Evolutionary conservation across 2,888 invertebrate genomes (phyloP), one percentile per base, ranked within the genome.

Genomic region (Cryptosula pallasiana): DNA sequence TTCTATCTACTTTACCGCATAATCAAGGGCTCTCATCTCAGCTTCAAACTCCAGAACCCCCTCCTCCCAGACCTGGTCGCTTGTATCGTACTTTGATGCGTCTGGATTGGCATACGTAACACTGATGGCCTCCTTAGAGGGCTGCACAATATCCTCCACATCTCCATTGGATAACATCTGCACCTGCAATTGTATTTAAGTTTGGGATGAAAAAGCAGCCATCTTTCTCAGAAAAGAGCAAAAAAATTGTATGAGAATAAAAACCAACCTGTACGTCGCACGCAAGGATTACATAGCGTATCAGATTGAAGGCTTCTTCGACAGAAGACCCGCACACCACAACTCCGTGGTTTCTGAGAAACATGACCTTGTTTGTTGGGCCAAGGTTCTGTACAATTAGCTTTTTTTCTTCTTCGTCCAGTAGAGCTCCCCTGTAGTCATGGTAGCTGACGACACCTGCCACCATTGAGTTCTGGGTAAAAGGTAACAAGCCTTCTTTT

Each of bases 41-140:
- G 94, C 95, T 83, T 98, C 98, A 85, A 95, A 98, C 86, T 97
- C 96, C 76, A 95, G 90, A 76, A 95, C 94, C 45, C 95, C 95
- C 45, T 93, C 91, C 82, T 93, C 90, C 94, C 95, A 97, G 76
- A 89, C 89, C 69, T n/a, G n/a, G n/a, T n/a, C n/a, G n/a, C n/a
- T n/a, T n/a, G n/a, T n/a, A n/a, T n/a, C n/a, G n/a, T n/a, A n/a
- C n/a, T n/a, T n/a, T n/a, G n/a, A n/a, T n/a, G n/a, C n/a, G n/a
- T n/a, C n/a, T n/a, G n/a, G n/a, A n/a, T n/a, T n/a, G n/a, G n/a
- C n/a, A n/a, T n/a, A n/a, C n/a, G n/a, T n/a, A n/a, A n/a, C n/a
- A n/a, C n/a, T n/a, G n/a, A n/a, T n/a, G n/a, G n/a, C n/a, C n/a
- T n/a, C n/a, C n/a, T n/a, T n/a, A n/a, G n/a, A n/a, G n/a, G n/a